Evolutionary conservation across 2,113 vertebrate species (phyloP), one percentile per base, ranked within the genome.

Genomic region (Pipa parva): DNA sequence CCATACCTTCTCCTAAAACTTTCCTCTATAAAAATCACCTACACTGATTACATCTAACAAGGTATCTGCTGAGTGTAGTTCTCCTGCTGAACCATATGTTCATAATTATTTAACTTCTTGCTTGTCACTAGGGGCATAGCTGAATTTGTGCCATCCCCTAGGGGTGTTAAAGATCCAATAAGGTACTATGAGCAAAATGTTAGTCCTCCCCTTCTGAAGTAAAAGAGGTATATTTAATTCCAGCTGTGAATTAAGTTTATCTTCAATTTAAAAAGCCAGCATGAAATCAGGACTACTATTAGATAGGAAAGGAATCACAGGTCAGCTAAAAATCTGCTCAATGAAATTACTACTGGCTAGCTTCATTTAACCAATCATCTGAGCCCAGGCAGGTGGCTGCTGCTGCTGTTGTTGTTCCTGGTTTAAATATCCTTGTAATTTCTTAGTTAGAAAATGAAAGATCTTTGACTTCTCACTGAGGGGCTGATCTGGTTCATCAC

Each of bases 211-310:
- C 73, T 77, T 71, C 73, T 66, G 37, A 4, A 2, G 70, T 65
- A 78, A 39, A 81, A 82, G 62, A 77, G 73, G 76, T 73, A 39
- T 72, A 72, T 83, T 86, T 83, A 82, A 79, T 88, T 89, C 88
- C 88, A 90, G 86, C 87, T 88, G 87, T 78, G 80, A 87, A 88
- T 89, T 89, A 85, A 86, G 79, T 87, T 85, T 77, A 88, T 81
- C 83, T 84, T 87, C 84, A 89, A 90, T 89, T 90, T 89, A 90
- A 89, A 89, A 90, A 88, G 78, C 84, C 88, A 89, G 87, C 87
- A 83, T 85, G 86, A 89, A 88, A 89, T 89, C 88, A 84, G 81
- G 77, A 81, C 80, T 72, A 63, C 33, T 55, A 76, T 63, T 76
- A 78, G 65, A 81, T 69, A 76, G 76, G 77, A 63, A 73, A 58